A percentile compares a stretch with the other conserved stretches of the same genome.
Evolutionary conservation across 2,113 vertebrate species (phyloP).

Genomic region (Bucco capensis): DNA sequence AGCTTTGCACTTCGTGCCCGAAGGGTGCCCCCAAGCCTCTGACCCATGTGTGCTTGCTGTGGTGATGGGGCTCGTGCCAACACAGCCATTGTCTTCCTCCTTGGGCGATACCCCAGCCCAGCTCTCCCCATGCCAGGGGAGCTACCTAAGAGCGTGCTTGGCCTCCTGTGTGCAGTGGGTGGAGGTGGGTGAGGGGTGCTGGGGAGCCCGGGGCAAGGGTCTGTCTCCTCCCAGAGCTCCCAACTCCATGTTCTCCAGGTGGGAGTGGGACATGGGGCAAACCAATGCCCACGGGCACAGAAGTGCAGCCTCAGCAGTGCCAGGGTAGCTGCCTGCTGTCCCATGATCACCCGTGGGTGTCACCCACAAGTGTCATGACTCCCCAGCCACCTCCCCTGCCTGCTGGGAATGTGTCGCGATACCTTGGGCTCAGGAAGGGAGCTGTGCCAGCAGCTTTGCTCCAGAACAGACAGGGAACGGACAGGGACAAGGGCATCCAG

Average conservation of each 20-base stretch:
- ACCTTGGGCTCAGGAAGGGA: no score
- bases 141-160: neutral
- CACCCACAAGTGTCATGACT: no score
- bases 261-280: no score
- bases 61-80: accelerated
- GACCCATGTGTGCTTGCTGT: no score
- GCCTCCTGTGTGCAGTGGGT: no score
- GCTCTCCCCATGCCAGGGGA: neutral
- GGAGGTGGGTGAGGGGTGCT: neutral
- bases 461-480: no score
- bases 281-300: neutral
- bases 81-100: accelerated
- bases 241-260: no score
- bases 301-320: neutral
- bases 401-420: no score
- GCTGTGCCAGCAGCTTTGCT: no score
- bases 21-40: neutral
- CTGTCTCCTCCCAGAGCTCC: neutral
- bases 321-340: accelerated
- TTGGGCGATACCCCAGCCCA: accelerated
- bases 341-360: neutral
- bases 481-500: no score
- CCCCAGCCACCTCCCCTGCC: no score
- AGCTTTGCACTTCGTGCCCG: accelerated
- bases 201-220: neutral